Percentiles rank a stretch among this genome's conserved stretches.
Evolutionary conservation across 2,113 vertebrate genomes (phyloP).

Genomic region (Gambusia affinis): DNA sequence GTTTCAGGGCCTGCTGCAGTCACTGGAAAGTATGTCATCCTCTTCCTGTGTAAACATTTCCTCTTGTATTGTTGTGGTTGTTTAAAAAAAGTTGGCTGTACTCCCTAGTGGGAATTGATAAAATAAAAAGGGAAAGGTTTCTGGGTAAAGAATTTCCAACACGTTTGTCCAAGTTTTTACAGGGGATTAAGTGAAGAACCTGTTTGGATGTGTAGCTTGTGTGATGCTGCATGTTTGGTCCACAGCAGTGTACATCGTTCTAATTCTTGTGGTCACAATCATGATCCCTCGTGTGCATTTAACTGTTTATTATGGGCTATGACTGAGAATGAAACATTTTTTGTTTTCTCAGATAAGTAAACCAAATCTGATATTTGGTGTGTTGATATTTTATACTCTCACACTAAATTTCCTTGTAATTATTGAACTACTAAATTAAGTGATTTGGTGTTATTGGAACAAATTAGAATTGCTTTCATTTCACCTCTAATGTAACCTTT

Average conservation of each 20-base stretch:
- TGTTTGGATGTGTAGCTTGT: not conserved
- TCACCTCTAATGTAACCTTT: no score
- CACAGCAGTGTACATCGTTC: not conserved
- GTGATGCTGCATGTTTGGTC: not conserved
- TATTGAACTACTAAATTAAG: no score
- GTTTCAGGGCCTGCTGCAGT: constrained; percentile 34
- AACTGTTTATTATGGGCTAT: not conserved
- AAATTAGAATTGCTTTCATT: no score
- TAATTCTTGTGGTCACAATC: not conserved
- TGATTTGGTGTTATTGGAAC: no score
- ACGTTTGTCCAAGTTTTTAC: constrained; percentile 8
- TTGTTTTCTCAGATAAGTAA: no score
- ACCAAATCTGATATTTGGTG: no score
- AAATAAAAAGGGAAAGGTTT: constrained; percentile 10
- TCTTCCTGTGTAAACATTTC: constrained; percentile 75
- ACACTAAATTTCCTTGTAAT: no score
- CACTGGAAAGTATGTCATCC: constrained; percentile 62
- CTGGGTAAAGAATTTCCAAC: constrained; percentile 14
- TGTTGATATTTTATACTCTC: no score
- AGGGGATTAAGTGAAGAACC: constrained; percentile 12
- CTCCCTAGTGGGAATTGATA: constrained; percentile 23
- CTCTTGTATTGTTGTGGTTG: constrained; percentile 60
- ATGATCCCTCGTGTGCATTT: not conserved
- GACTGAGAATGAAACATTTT: no score
- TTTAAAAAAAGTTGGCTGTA: constrained; percentile 30